A percentile compares a stretch with the other conserved stretches of the same genome.
Conservation (phyloP, 2,888 invertebrate genomes). For the Drosophila cognata region DNA sequence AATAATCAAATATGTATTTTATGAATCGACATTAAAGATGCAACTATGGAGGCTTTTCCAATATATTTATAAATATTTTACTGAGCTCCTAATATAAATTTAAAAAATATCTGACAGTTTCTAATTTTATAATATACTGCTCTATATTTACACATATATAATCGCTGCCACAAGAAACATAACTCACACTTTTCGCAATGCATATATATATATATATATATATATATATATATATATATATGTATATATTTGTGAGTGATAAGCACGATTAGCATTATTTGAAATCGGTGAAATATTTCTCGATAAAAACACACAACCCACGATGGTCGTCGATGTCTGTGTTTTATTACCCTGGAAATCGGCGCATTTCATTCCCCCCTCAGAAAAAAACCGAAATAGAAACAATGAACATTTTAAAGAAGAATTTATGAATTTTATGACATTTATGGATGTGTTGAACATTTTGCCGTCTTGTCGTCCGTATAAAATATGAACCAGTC, state of each 20-base stretch:
- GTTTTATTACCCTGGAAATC: conserved; percentile 6
- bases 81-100: conserved; percentile 4
- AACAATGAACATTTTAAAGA: conserved; percentile 49
- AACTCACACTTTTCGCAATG: conserved; percentile 6
- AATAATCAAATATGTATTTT: background rate
- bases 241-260: conserved; percentile 1
- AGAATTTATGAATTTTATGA: conserved; percentile 63
- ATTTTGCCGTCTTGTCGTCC: conserved; percentile 45
- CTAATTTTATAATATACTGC: conserved; percentile 38
- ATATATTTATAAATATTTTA: conserved; percentile 9
- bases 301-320: background rate
- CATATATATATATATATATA: background rate
- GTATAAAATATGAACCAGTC: conserved; percentile 57
- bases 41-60: background rate
- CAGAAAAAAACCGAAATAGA: conserved; percentile 17
- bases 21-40: background rate
- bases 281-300: conserved; percentile 1
- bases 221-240: background rate
- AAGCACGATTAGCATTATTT: conserved; percentile 1
- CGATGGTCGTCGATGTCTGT: background rate
- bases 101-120: conserved; percentile 30
- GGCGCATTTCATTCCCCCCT: background rate
- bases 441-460: conserved; percentile 65
- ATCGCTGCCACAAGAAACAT: background rate
- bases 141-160: background rate